Evolutionary conservation across 2,888 invertebrate species (phyloP), one percentile per base, ranked within the genome.

Genomic region (Ryuthela nishihirai): DNA sequence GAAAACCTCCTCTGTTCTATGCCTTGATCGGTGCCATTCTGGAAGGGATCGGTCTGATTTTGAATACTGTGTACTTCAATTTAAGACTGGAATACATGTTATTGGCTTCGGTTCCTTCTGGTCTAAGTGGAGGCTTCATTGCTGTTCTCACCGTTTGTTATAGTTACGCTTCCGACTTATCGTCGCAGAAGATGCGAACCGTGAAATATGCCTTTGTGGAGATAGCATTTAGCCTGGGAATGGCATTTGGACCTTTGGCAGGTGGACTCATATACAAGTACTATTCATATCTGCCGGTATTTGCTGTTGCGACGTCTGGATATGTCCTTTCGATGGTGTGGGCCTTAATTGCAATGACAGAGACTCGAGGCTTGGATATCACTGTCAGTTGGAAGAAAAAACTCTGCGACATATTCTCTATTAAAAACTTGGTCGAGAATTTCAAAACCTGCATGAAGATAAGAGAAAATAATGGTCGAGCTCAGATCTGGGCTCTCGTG

Each of bases 81-180:
- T 47, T 48, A 1, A 2, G 20, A 7, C 23, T 59, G 6, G 43
- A 25, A n/a, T 59, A 42, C 21, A 12, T 53, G 3, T 12, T 59
- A 17, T 9, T 59, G 20, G 3, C 53, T 6, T 45, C n/a, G 17
- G 21, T 53, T n/a, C 53, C 53, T 0, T 3, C 39, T 1, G 59
- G 50, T 23, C 15, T 59, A 7, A 17, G 38, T 6, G 59, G 59
- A 4, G 59, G 59, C 7, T 53, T 59, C 44, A 59, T 59, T 12
- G 52, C 47, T n/a, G 4, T 52, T 5, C 15, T 59, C 40, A 44
- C 53, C 23, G 35, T 39, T 2, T 20, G 48, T 5, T 59, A 41
- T 44, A 59, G 59, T n/a, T 47, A 46, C 18, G 53, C 48, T 2
- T 47, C 53, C 9, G 59, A 59, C 24, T 35, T 48, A 26, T 43